Conservation (phyloP, 2,888 invertebrate genomes). For the Aporophyla lueneburgensis region DNA sequence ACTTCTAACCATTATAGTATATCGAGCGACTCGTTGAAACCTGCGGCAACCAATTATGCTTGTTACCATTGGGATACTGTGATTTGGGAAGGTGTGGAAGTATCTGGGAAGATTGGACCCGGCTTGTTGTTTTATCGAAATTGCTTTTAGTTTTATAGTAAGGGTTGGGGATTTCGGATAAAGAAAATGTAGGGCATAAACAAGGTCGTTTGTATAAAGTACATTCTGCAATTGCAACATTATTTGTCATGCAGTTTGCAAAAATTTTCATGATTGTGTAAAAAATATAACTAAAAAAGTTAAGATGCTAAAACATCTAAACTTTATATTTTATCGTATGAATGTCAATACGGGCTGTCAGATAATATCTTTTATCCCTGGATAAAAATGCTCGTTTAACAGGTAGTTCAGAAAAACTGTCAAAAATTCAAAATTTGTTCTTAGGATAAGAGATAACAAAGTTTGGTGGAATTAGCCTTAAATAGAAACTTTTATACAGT, state of each 20-base stretch:
- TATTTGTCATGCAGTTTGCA: constrained; percentile 17
- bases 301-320: no score
- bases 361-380: no score
- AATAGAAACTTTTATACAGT: no score
- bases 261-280: constrained; percentile 19
- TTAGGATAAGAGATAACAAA: no score
- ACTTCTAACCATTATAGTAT: constrained; percentile 89
- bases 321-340: not conserved
- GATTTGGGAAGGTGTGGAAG: constrained; percentile 74
- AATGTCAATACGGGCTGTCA: constrained; percentile 4
- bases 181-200: constrained; percentile 12
- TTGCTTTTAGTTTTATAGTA: constrained; percentile 53
- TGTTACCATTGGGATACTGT: constrained; percentile 82
- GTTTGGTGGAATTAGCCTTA: no score
- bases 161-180: constrained; percentile 21
- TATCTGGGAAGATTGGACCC: constrained; percentile 55
- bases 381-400: no score
- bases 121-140: constrained; percentile 53
- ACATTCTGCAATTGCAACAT: constrained; percentile 11
- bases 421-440: no score
- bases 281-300: no score
- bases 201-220: constrained; percentile 15
- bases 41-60: constrained; percentile 85
- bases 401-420: no score
- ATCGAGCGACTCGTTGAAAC: constrained; percentile 85